These are phyloP conservation scores for Hydroisotoma schaefferi DNA, from an alignment of 2,888 invertebrate species.

Conservation along the genomic window DNA sequence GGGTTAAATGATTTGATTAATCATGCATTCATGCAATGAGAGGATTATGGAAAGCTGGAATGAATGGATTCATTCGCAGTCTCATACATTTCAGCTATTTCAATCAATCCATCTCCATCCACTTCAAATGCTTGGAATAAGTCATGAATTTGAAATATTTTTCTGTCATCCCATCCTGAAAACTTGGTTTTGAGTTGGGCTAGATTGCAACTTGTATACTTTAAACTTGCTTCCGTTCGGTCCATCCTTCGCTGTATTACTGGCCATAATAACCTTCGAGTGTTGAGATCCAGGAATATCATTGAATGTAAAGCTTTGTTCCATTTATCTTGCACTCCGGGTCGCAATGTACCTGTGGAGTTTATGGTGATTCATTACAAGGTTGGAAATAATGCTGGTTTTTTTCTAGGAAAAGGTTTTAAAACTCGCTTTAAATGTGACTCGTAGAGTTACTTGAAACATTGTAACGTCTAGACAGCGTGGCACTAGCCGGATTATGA, in stretches of 20 bases:
- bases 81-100: constrained; percentile 44
- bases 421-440: too few species aligned
- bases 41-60: background rate
- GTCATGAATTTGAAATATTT: constrained; percentile 45
- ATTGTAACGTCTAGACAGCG: too few species aligned
- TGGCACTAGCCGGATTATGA: too few species aligned
- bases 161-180: constrained; percentile 40
- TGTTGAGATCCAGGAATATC: constrained; percentile 40
- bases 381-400: too few species aligned
- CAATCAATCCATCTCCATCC: constrained; percentile 48
- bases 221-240: constrained; percentile 41
- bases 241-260: constrained; percentile 42
- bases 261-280: constrained; percentile 35
- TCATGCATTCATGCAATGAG: background rate
- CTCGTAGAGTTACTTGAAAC: too few species aligned
- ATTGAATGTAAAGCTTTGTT: constrained; percentile 37
- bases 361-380: background rate
- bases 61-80: background rate
- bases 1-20: background rate
- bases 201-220: constrained; percentile 41
- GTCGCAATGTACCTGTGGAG: constrained; percentile 21
- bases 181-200: constrained; percentile 37
- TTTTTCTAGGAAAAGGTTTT: too few species aligned
- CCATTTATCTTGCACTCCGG: constrained; percentile 35
- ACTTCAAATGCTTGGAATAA: constrained; percentile 48